Evolutionary conservation across 2,113 vertebrate species (phyloP).

Genomic region (Platichthys flesus): DNA sequence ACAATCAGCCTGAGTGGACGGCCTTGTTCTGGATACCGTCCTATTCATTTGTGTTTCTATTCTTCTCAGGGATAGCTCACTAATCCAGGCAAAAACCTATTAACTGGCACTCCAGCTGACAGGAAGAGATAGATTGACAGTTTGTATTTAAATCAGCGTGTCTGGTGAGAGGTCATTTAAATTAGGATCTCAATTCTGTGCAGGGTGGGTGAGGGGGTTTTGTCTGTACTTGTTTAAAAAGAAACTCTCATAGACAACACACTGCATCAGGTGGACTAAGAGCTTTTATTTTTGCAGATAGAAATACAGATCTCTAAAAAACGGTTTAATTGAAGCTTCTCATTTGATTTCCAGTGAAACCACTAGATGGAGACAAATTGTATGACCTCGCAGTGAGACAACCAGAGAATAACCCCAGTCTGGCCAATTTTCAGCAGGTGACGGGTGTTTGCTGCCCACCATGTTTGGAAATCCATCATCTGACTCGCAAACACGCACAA

Average conservation of each 20-base stretch:
- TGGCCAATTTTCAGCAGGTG: constrained; percentile 50
- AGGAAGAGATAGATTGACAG: constrained; percentile 53
- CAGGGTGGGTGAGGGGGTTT: not conserved
- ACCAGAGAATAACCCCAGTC: constrained; percentile 24
- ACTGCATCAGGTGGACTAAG: not conserved
- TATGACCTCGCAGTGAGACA: not conserved
- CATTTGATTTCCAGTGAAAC: constrained; percentile 31
- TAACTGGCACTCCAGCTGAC: constrained; percentile 60
- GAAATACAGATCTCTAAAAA: not conserved
- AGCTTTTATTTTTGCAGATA: not conserved
- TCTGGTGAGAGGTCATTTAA: constrained; percentile 42
- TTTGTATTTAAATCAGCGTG: constrained; percentile 61
- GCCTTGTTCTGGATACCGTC: constrained; percentile 48
- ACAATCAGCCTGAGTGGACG: constrained; percentile 59
- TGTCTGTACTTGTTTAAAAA: constrained; percentile 31
- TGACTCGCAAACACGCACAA: constrained; percentile 18
- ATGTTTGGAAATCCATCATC: not conserved
- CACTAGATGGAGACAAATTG: constrained; percentile 67
- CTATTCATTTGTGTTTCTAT: constrained; percentile 62
- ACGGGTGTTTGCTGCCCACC: constrained; percentile 4
- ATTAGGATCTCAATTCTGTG: constrained; percentile 29
- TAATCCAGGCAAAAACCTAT: constrained; percentile 72
- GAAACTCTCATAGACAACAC: not conserved
- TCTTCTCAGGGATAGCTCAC: constrained; percentile 55
- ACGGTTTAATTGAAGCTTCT: not conserved